phyloP scores from a whole-genome alignment of 2,888 invertebrate species.

The Chouioia cunea region DNA sequence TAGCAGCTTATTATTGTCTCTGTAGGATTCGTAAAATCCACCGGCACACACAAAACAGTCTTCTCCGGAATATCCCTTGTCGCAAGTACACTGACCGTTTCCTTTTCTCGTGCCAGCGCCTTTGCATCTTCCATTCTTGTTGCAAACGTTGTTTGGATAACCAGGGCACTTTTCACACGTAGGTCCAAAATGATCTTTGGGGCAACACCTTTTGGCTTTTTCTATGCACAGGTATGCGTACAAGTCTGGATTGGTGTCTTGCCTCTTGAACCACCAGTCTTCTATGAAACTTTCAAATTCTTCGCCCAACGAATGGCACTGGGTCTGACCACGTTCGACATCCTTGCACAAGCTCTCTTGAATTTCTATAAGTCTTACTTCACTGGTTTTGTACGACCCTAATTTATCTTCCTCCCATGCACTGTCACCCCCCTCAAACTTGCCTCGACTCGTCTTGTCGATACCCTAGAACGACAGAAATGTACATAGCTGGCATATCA shows the following conservation, averaged over 20 bases:
- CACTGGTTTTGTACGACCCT: slow-evolving; percentile 86
- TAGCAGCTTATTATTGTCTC: slow-evolving; percentile 79
- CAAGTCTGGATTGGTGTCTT: slow-evolving; percentile 74
- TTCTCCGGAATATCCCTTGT: slow-evolving; percentile 79
- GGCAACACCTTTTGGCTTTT: slow-evolving; percentile 84
- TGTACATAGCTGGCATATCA: not conserved
- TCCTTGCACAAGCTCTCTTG: slow-evolving; percentile 89
- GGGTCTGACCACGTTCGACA: slow-evolving; percentile 77
- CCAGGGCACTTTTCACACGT: slow-evolving; percentile 86
- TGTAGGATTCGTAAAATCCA: slow-evolving; percentile 81
- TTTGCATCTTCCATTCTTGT: slow-evolving; percentile 84
- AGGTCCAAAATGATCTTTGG: slow-evolving; percentile 84
- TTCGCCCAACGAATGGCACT: slow-evolving; percentile 89
- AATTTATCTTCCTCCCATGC: slow-evolving; percentile 94
- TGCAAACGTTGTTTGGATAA: slow-evolving; percentile 81
- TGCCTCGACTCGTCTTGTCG: slow-evolving; percentile 84
- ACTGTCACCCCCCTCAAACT: slow-evolving; percentile 93
- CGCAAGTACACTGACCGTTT: slow-evolving; percentile 90
- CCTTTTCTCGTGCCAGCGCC: slow-evolving; percentile 95
- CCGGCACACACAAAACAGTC: slow-evolving; percentile 82
- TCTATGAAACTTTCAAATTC: slow-evolving; percentile 86
- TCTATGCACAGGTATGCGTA: slow-evolving; percentile 85
- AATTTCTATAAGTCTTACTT: slow-evolving; percentile 91
- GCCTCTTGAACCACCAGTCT: slow-evolving; percentile 88
- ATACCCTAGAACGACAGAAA: slow-evolving; percentile 74